A percentile compares a stretch with the other conserved stretches of the same genome.
Conservation (phyloP, 2,113 vertebrate species). For the Asarcornis scutulata region DNA sequence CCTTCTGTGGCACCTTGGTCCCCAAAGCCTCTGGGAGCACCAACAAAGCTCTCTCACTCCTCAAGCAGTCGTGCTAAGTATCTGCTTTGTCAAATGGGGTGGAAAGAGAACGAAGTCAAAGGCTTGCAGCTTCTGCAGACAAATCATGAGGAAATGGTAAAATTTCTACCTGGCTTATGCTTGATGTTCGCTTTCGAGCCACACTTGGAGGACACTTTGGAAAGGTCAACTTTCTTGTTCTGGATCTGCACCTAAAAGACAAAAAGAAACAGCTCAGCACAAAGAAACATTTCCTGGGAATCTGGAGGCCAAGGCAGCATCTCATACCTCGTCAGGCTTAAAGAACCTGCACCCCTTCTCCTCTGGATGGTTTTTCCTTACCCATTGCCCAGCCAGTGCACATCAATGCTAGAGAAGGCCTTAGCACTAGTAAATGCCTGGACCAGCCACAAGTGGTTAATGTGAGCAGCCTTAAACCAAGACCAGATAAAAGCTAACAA, state of each 20-base stretch:
- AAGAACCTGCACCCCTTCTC: accelerated
- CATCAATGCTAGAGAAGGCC: accelerated
- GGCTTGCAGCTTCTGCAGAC: neutral
- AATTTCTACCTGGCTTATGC: constrained; percentile 88
- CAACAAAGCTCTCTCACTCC: neutral
- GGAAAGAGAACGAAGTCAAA: neutral
- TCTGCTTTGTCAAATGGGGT: neutral
- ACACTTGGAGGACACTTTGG: constrained; percentile 94
- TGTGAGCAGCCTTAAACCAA: neutral
- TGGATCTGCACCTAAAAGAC: constrained; percentile 89
- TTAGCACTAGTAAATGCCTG: accelerated
- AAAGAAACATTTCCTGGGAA: accelerated
- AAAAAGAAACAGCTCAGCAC: neutral
- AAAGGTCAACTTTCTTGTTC: constrained; percentile 93
- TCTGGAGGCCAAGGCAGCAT: neutral
- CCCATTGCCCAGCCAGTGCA: accelerated
- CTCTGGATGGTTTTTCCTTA: accelerated
- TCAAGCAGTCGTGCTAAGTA: accelerated
- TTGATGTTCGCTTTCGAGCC: constrained; percentile 94
- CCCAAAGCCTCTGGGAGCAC: neutral
- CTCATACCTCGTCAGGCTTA: accelerated
- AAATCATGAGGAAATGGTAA: accelerated
- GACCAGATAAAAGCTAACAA: neutral
- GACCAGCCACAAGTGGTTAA: neutral
- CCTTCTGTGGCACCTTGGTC: accelerated